Conservation (phyloP, 2,113 vertebrate species). For the Calypte anna region DNA sequence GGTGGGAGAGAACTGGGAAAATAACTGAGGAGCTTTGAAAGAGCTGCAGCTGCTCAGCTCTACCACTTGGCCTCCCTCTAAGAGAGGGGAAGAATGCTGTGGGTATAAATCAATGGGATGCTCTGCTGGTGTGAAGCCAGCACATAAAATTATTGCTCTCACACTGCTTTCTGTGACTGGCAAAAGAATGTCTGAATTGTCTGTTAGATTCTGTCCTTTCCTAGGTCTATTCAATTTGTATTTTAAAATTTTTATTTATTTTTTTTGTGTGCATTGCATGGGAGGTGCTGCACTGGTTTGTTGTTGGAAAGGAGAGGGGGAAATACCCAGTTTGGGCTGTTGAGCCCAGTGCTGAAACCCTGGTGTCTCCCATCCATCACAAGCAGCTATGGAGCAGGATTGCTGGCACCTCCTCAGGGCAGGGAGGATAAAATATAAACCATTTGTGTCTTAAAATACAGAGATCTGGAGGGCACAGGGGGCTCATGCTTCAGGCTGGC, state of each 20-base stretch:
- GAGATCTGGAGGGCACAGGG: neutral
- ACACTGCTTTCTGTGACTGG: neutral
- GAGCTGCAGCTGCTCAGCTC: neutral
- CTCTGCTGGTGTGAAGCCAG: neutral
- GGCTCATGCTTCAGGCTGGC: neutral
- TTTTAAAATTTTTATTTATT: neutral
- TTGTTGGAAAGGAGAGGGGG: neutral
- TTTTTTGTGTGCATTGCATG: neutral
- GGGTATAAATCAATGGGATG: neutral
- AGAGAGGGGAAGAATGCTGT: no score
- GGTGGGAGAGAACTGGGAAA: neutral
- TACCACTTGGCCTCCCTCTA: accelerated
- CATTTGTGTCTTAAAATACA: no score
- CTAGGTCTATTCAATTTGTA: neutral
- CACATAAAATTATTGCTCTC: neutral
- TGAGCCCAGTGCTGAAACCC: neutral
- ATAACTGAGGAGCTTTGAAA: neutral
- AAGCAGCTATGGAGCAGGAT: neutral
- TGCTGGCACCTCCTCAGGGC: neutral
- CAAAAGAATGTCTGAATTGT: neutral
- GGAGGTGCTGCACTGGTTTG: accelerated
- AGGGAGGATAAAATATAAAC: no score
- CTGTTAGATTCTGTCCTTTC: neutral
- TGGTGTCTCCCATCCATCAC: accelerated
- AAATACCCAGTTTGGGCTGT: neutral